phyloP scores from a whole-genome alignment of 2,888 invertebrate genomes.

The Agriotes lineatus region DNA sequence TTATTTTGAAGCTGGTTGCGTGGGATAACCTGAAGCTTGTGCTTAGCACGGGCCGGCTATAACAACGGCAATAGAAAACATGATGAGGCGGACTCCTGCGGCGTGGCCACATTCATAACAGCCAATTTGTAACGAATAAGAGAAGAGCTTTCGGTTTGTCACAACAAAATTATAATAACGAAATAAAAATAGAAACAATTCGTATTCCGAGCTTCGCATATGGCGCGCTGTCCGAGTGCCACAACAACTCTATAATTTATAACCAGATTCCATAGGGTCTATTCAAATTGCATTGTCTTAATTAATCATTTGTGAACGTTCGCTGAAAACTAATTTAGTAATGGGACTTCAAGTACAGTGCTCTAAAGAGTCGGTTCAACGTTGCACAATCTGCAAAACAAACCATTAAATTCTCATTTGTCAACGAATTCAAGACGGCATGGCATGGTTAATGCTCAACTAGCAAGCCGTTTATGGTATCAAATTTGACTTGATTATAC shows the following conservation, averaged over 20 bases:
- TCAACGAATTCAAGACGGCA: no score
- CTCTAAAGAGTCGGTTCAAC: no score
- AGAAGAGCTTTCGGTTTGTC: slow-evolving; percentile 34
- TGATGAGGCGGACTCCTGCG: slow-evolving; percentile 50
- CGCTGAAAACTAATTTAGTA: no score
- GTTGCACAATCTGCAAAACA: no score
- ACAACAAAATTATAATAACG: slow-evolving; percentile 32
- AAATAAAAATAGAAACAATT: slow-evolving; percentile 17
- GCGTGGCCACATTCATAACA: slow-evolving; percentile 51
- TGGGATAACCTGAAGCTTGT: slow-evolving; percentile 58
- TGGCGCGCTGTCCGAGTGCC: neutral
- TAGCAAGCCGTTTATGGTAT: no score
- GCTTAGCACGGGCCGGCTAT: slow-evolving; percentile 58
- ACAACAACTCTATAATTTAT: neutral
- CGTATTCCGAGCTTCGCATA: neutral
- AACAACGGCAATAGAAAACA: slow-evolving; percentile 48
- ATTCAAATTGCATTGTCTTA: no score
- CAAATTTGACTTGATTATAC: no score
- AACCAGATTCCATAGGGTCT: no score
- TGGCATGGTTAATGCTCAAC: no score
- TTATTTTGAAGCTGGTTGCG: slow-evolving; percentile 57
- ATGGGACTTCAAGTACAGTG: no score
- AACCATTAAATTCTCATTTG: no score
- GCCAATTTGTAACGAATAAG: slow-evolving; percentile 52
- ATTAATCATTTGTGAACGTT: no score